Conservation (phyloP, 2,888 invertebrate species). For the Cancer borealis region DNA sequence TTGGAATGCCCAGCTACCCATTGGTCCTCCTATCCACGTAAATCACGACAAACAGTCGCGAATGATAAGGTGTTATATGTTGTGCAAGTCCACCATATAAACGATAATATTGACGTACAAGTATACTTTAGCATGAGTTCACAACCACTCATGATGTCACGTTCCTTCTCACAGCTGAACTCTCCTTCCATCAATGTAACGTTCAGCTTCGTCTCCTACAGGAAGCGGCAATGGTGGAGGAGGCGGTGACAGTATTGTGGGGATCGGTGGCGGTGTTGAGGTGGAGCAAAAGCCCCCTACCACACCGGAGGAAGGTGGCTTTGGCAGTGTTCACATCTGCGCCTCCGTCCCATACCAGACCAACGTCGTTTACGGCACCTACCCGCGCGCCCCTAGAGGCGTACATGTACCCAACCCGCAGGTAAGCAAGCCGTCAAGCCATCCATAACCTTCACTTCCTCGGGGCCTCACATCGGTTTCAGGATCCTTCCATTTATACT, state of each 20-base stretch:
- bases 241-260: background rate
- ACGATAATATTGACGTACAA: background rate
- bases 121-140: background rate
- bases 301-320: slow-evolving; percentile 74
- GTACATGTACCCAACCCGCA: background rate
- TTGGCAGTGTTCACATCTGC: slow-evolving; percentile 71
- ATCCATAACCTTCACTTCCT: background rate
- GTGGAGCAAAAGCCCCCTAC: slow-evolving; percentile 63
- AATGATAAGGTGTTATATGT: too few species aligned
- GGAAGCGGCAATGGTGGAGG: background rate
- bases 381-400: slow-evolving; percentile 57
- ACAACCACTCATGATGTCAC: background rate
- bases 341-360: slow-evolving; percentile 67
- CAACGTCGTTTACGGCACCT: slow-evolving; percentile 61
- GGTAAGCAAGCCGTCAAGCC: background rate
- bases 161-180: background rate
- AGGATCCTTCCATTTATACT: background rate
- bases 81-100: too few species aligned
- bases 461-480: background rate
- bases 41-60: too few species aligned
- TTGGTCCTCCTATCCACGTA: too few species aligned
- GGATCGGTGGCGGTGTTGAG: slow-evolving; percentile 49
- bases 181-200: background rate
- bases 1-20: too few species aligned
- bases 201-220: slow-evolving; percentile 12